A percentile compares a stretch with the other conserved stretches of the same genome.
Evolutionary conservation across 2,797 vertebrate species (phyloP).

Genomic region (Coilia nasus): DNA sequence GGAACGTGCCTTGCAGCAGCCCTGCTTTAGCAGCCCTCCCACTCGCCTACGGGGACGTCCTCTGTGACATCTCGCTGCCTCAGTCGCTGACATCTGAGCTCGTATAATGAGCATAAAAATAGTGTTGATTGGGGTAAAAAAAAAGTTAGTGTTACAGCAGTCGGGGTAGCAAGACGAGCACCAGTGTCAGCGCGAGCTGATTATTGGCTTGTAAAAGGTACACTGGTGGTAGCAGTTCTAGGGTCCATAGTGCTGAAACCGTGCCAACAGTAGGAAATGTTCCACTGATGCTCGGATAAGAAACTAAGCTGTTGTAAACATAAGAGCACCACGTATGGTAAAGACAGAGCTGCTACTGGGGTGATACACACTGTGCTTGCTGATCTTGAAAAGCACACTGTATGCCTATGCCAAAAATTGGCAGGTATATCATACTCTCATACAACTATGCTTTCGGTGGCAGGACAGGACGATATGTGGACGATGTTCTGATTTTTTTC

Average conservation of each 20-base stretch:
- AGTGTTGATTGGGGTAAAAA: background rate
- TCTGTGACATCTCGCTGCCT: slow-evolving; percentile 3
- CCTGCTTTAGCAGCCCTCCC: slow-evolving; percentile 28
- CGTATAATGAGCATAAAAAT: slow-evolving; percentile 30
- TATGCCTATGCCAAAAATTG: background rate
- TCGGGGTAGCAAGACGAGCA: background rate
- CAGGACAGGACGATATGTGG: background rate
- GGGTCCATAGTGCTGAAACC: background rate
- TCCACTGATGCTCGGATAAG: background rate
- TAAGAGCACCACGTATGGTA: background rate
- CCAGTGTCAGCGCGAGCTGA: background rate
- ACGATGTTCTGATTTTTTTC: background rate
- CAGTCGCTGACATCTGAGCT: slow-evolving; percentile 10
- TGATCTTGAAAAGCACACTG: background rate
- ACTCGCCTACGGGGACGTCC: background rate
- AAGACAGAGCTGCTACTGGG: background rate
- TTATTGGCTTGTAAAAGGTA: slow-evolving; percentile 9
- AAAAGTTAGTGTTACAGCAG: background rate
- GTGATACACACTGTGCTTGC: background rate
- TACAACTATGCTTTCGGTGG: background rate
- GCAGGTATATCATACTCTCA: background rate
- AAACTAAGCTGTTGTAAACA: background rate
- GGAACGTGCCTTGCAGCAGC: background rate
- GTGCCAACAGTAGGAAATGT: background rate
- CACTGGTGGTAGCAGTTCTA: background rate